Evolutionary conservation across 2,113 vertebrate species (phyloP).

Genomic region (Coturnix japonica): DNA sequence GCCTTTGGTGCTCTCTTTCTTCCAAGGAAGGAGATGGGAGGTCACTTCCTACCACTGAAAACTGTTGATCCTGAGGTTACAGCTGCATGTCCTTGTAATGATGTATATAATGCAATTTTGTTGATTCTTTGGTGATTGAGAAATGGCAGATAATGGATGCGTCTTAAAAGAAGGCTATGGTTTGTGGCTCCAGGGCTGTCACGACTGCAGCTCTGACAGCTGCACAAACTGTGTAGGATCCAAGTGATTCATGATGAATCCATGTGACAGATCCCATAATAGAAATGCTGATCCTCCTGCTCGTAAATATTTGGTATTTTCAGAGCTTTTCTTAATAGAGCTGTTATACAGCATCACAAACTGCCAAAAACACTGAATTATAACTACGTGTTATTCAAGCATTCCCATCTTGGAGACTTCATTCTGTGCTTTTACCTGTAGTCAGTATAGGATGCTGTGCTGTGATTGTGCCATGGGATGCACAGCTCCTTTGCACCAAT

Average conservation of each 20-base stretch:
- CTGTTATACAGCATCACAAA: background rate
- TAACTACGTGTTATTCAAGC: background rate
- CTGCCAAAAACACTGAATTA: background rate
- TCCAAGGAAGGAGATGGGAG: background rate
- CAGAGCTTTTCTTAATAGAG: background rate
- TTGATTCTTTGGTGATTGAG: background rate
- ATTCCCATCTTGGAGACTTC: accelerated
- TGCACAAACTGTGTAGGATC: background rate
- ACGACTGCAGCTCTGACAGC: background rate
- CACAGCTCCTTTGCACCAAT: accelerated
- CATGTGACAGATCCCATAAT: background rate
- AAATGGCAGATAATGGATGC: background rate
- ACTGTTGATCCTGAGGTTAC: background rate
- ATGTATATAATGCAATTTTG: background rate
- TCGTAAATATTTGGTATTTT: background rate
- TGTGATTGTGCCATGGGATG: background rate
- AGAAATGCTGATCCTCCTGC: background rate
- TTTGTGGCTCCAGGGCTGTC: background rate
- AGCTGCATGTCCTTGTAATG: background rate
- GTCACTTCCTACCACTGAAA: background rate
- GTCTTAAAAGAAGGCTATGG: background rate
- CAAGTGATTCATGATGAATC: background rate
- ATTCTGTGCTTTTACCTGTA: background rate
- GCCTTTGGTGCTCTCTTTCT: background rate
- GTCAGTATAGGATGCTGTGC: background rate